Evolutionary conservation across 2,797 vertebrate species (phyloP).

Genomic region (Manis pentadactyla): DNA sequence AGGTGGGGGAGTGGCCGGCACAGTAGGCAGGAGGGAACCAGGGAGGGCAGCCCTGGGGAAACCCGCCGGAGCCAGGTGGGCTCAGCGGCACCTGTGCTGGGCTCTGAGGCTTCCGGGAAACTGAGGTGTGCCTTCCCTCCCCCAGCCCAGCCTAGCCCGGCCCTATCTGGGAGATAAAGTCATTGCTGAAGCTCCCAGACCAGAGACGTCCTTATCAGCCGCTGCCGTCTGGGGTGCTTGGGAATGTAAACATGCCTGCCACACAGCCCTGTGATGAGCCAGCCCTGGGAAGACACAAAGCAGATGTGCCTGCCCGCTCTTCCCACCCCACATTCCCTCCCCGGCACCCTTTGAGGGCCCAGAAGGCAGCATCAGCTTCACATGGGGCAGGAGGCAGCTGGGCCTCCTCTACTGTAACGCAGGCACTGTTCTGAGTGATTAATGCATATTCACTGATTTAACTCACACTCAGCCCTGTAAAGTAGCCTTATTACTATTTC

Average conservation of each 20-base stretch:
- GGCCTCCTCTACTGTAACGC: neutral
- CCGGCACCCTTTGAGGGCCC: neutral
- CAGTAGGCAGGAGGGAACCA: neutral
- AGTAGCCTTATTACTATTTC: neutral
- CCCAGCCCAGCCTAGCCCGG: neutral
- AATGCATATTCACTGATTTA: neutral
- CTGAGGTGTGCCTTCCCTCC: neutral
- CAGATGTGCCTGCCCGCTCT: neutral
- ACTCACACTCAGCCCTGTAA: neutral
- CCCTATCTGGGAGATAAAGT: slow-evolving; percentile 68
- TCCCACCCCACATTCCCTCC: neutral
- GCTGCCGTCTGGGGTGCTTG: neutral
- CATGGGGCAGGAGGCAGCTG: neutral
- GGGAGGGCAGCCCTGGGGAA: neutral
- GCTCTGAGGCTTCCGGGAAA: neutral
- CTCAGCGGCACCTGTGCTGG: neutral
- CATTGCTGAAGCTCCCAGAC: slow-evolving; percentile 28
- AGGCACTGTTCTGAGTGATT: neutral
- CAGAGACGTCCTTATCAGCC: slow-evolving; percentile 59
- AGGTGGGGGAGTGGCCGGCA: too few relatives aligned
- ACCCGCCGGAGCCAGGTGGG: neutral
- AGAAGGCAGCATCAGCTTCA: neutral
- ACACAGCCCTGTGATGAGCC: neutral
- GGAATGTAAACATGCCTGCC: slow-evolving; percentile 56
- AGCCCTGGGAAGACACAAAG: slow-evolving; percentile 50